Evolutionary conservation across 2,113 vertebrate genomes (phyloP).

Genomic region (Picathartes gymnocephalus): DNA sequence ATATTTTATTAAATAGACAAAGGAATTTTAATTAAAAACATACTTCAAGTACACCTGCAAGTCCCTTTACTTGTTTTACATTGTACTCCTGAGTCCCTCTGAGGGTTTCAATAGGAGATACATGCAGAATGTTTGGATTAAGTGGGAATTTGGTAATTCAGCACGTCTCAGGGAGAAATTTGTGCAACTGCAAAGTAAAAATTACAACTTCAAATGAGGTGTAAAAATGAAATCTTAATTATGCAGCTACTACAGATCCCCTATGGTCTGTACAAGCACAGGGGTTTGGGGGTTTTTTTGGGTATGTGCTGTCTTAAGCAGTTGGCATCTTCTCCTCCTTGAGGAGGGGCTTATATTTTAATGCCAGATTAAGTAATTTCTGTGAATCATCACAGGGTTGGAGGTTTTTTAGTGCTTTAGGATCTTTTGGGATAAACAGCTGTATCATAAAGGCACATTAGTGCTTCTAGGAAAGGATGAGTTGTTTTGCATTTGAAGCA

Average conservation of each 20-base stretch:
- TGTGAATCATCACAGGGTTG: neutral
- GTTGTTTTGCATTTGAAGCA: constrained; percentile 29
- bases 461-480: neutral
- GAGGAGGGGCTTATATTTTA: neutral
- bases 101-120: neutral
- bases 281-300: neutral
- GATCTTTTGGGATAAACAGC: constrained; percentile 15
- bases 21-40: neutral
- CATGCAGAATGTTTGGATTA: neutral
- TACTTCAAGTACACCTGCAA: neutral
- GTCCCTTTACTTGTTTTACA: neutral
- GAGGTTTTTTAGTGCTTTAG: neutral
- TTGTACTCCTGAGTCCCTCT: neutral
- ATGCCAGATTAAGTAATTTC: neutral
- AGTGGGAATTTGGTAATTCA: neutral
- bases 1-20: neutral
- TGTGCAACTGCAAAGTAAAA: neutral
- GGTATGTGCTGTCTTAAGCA: neutral
- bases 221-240: constrained; percentile 28
- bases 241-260: neutral
- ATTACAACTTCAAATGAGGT: neutral
- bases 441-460: neutral
- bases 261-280: neutral
- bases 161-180: neutral
- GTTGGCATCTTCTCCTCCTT: neutral